Conservation (phyloP, 2,113 vertebrate genomes). For the Panurus biarmicus region DNA sequence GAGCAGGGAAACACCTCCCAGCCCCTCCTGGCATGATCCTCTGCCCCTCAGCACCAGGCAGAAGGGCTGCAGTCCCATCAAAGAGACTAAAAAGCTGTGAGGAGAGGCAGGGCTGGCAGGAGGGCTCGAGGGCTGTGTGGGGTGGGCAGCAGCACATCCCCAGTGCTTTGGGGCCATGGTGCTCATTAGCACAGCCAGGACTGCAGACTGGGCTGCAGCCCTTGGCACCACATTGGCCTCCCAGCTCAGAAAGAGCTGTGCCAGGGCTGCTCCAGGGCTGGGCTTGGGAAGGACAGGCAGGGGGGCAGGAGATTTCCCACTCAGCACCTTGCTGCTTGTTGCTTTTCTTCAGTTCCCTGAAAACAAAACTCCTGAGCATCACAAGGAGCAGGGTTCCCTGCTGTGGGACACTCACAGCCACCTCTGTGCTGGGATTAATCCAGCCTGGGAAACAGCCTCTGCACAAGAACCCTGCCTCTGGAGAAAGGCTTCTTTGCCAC, state of each 20-base stretch:
- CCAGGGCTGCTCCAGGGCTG: not conserved
- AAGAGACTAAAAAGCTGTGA: not conserved
- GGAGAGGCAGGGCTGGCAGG: not conserved
- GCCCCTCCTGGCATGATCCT: not conserved
- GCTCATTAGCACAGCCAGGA: not conserved
- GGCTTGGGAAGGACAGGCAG: not conserved
- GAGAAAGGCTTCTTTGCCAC: not conserved
- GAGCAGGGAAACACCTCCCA: not conserved
- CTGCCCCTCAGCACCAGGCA: not conserved
- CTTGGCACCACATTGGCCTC: not conserved
- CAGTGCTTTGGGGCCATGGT: not conserved
- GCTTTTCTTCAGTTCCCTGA: not conserved
- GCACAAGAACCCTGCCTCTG: not conserved
- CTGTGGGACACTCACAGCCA: not conserved
- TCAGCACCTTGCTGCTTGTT: not conserved
- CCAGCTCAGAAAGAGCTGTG: rapidly evolving
- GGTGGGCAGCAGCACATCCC: not conserved
- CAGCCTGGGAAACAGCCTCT: not conserved
- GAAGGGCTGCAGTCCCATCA: not conserved
- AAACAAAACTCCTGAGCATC: not conserved
- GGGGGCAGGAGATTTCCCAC: not conserved
- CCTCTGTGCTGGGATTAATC: not conserved
- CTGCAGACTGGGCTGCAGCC: not conserved
- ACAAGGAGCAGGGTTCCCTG: not conserved
- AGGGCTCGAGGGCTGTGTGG: not conserved